phyloP scores from a whole-genome alignment of 2,113 vertebrate genomes.

The Onychostruthus taczanowskii region DNA sequence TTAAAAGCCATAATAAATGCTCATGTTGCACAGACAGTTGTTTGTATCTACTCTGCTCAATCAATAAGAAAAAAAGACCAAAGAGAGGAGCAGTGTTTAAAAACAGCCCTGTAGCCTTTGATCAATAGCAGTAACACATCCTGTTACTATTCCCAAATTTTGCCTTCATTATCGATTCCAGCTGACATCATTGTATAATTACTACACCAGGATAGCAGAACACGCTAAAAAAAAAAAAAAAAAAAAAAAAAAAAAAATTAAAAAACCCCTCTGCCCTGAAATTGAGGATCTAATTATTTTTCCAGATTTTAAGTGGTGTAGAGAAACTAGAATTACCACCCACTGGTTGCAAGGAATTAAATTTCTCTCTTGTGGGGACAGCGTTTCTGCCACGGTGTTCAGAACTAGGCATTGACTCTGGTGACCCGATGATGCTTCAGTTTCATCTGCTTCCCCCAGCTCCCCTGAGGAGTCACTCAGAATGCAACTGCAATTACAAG shows the following conservation, averaged over 20 bases:
- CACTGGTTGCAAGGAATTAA: background rate
- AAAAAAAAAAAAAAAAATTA: background rate
- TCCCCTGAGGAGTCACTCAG: background rate
- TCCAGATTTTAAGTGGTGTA: background rate
- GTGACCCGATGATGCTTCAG: accelerated
- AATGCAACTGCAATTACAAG: background rate
- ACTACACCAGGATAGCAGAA: background rate
- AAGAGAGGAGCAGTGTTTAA: slow-evolving; percentile 3
- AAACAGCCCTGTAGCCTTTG: background rate
- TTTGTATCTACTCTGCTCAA: background rate
- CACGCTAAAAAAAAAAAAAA: background rate
- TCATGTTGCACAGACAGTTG: background rate
- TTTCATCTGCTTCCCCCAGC: background rate
- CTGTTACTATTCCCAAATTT: background rate
- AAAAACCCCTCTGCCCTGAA: background rate
- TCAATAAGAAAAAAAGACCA: slow-evolving; percentile 4
- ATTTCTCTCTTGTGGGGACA: background rate
- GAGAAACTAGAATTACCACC: background rate
- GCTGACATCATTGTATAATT: background rate
- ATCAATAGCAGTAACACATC: slow-evolving; percentile 21
- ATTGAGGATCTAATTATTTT: background rate
- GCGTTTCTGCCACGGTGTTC: accelerated
- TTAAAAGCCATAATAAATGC: slow-evolving; percentile 8
- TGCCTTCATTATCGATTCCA: background rate
- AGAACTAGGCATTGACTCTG: background rate